A percentile compares a stretch with the other conserved stretches of the same genome.
phyloP scores from a whole-genome alignment of 2,797 vertebrate genomes.

The Xenopus petersii region DNA sequence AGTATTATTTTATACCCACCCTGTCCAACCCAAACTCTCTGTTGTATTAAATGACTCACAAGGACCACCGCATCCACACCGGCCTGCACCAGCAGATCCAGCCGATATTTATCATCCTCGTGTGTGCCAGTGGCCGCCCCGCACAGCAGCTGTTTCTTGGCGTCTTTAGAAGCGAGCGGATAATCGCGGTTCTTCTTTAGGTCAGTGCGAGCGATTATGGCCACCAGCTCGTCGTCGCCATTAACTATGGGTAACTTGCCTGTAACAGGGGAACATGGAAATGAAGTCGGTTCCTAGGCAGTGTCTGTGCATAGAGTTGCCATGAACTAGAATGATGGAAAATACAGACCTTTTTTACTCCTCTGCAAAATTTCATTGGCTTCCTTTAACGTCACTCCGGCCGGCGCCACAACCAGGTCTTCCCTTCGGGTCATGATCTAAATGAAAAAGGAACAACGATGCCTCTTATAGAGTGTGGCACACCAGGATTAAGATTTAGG shows the following conservation, averaged over 20 bases:
- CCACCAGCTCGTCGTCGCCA: conserved; percentile 82
- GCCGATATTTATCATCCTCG: conserved; percentile 87
- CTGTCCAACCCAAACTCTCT: too few species aligned
- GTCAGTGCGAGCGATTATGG: conserved; percentile 97
- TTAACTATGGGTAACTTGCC: conserved; percentile 97
- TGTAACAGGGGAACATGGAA: conserved; percentile 50
- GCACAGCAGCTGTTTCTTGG: conserved; percentile 92
- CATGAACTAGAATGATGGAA: too few species aligned
- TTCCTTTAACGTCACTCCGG: conserved; percentile 89
- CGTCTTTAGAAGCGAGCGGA: conserved; percentile 92
- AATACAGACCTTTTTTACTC: conserved; percentile 88
- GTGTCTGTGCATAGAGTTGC: too few species aligned
- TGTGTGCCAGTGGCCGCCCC: conserved; percentile 94
- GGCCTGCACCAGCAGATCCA: conserved; percentile 89
- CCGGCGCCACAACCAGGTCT: conserved; percentile 91
- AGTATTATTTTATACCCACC: too few species aligned
- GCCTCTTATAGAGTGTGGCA: too few species aligned
- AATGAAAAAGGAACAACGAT: too few species aligned
- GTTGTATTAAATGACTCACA: conserved; percentile 66
- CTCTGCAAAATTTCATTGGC: conserved; percentile 97
- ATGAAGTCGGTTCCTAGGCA: neutral
- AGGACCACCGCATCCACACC: conserved; percentile 88
- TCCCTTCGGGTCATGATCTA: conserved; percentile 93
- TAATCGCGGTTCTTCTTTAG: conserved; percentile 97
- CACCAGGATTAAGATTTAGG: rapidly evolving